Conservation (phyloP, 2,113 vertebrate genomes). For the Macrotis lagotis region DNA sequence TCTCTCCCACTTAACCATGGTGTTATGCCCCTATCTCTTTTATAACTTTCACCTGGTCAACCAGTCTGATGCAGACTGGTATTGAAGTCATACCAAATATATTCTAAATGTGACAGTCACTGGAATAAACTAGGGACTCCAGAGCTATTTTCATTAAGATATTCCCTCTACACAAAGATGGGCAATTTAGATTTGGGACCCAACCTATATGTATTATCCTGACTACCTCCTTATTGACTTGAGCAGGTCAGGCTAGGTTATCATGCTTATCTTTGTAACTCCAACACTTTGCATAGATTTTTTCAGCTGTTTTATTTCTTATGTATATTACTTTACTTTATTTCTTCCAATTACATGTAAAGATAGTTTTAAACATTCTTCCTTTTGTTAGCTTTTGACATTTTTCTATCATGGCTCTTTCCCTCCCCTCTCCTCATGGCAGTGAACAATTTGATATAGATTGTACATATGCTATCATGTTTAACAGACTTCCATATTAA, state of each 20-base stretch:
- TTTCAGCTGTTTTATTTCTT: too few species aligned
- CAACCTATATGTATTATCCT: neutral
- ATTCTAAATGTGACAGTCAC: neutral
- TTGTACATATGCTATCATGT: too few species aligned
- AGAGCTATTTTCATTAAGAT: neutral
- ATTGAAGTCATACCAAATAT: neutral
- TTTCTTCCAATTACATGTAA: too few species aligned
- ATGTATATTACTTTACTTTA: too few species aligned
- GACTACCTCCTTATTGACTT: neutral
- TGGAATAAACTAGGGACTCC: neutral
- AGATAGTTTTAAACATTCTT: too few species aligned
- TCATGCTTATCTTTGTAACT: neutral
- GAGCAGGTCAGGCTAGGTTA: neutral
- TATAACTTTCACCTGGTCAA: neutral
- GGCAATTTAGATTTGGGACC: neutral
- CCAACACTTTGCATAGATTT: neutral
- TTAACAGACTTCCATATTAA: too few species aligned
- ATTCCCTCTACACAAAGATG: neutral
- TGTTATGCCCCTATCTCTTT: neutral
- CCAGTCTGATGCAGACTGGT: neutral
- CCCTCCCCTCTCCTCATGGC: too few species aligned
- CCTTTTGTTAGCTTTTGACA: too few species aligned
- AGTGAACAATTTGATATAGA: too few species aligned
- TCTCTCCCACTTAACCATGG: neutral
- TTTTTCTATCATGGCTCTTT: too few species aligned